Base-by-base conservation (phyloP, 1,140 invertebrate genomes). In the Proctacanthus coquilletti region DNA sequence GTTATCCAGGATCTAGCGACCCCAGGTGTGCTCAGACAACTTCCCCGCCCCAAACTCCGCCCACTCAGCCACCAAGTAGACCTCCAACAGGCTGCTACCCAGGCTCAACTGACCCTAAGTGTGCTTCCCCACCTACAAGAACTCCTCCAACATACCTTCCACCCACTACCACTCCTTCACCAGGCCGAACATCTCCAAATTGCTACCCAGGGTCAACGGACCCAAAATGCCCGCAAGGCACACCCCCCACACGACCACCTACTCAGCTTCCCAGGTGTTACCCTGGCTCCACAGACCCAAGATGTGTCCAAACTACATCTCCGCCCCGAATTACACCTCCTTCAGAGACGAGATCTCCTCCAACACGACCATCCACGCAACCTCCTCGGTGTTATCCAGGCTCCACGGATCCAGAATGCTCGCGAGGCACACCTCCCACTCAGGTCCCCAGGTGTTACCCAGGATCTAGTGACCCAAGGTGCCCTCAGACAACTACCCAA, bases 371-470 rank as follows among this genome's bases (percentile, higher is more conserved):
- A 6, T 43, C 46, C 14, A 44, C 44, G 46, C 17, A 47, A 20
- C 38, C 41, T 27, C 31, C 55, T 38, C 56, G 59, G 11, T 68
- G 66, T 47, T 69, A 66, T 43, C 65, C 66, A 21, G 59, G 54
- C 14, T 50, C 45, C n/a, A 50, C 43, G 1, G 56, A 68, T 42
- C 55, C 62, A n/a, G 47, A 62, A 13, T 68, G 63, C 49, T 62
- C 64, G 2, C 51, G 47, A 44, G 48, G 57, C 9, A 51, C 60
- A 38, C 55, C 55, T n/a, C 42, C 37, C 5, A 37, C 46, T 3
- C 53, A 43, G n/a, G 65, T 64, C 43, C 62, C 61, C 3, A 48
- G 62, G n/a, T 41, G 52, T 32, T 62, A 60, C 40, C 34, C 34
- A 35, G 34, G 49, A 14, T 19, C 40, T 13, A 34, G 35, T 35